phyloP scores from a whole-genome alignment of 2,888 invertebrate genomes.

The Rhabditophanes sp. region DNA sequence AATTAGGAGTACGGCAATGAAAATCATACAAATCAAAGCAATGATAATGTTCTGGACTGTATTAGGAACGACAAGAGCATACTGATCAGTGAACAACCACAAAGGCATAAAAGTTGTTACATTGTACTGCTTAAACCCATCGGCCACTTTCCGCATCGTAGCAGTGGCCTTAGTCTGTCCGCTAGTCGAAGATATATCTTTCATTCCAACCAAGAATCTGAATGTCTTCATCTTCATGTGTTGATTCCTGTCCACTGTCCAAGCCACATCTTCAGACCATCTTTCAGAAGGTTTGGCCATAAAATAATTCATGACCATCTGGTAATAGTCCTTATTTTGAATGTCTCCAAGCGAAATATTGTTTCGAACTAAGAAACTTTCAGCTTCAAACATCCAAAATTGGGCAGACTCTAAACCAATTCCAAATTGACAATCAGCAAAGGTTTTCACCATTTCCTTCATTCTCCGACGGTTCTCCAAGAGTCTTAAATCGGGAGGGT shows the following conservation, averaged over 20 bases:
- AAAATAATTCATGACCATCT: slow-evolving; percentile 30
- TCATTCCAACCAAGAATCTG: slow-evolving; percentile 39
- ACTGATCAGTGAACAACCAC: slow-evolving; percentile 44
- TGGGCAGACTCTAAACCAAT: slow-evolving; percentile 39
- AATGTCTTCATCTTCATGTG: no score
- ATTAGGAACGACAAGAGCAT: slow-evolving; percentile 43
- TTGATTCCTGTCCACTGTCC: no score
- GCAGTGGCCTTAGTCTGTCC: slow-evolving; percentile 37
- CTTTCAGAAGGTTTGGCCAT: slow-evolving; percentile 23
- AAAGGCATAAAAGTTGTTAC: slow-evolving; percentile 44
- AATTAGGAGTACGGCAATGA: slow-evolving; percentile 77
- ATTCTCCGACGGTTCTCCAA: slow-evolving; percentile 20
- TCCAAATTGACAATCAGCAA: slow-evolving; percentile 39
- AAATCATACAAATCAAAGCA: slow-evolving; percentile 61
- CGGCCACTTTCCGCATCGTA: slow-evolving; percentile 28
- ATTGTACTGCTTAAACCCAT: slow-evolving; percentile 31
- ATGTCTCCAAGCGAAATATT: slow-evolving; percentile 2
- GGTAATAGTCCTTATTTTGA: slow-evolving; percentile 23
- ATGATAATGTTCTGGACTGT: slow-evolving; percentile 42
- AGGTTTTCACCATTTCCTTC: slow-evolving; percentile 28
- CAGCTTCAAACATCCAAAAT: slow-evolving; percentile 42
- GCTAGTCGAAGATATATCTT: slow-evolving; percentile 32
- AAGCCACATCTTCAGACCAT: slow-evolving; percentile 34
- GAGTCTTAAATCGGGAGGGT: slow-evolving; percentile 35
- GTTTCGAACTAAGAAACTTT: slow-evolving; percentile 23